Base-by-base conservation (phyloP, 2,797 vertebrate genomes). In the Kryptolebias ocellatus region DNA sequence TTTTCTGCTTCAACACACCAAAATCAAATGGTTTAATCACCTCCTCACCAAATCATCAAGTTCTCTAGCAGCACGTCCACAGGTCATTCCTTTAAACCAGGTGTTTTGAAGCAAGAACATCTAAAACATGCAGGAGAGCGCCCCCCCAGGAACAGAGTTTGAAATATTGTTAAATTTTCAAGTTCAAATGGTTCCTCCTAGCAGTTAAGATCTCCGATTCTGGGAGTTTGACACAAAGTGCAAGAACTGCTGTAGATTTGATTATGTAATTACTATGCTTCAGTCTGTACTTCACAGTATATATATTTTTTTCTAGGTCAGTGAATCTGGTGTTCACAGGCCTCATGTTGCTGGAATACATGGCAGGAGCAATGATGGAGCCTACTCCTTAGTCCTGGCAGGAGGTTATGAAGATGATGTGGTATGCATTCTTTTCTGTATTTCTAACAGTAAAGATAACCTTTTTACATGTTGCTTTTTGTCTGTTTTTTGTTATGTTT, bases 341-440 rank as follows among this genome's bases (percentile, higher is more conserved):
- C 98, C 98, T 4, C 98, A 99, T 0, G 98, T 99, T 1, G 98
- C 98, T 0, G 98, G 98, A 0, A 99, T 99, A 53, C 98, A 99
- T 0, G 98, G 98, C 71, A 92, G 98, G 27, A 98, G 97, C 91
- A 98, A 95, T 0, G 96, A 99, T 0, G 98, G 98, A 0, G 95
- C 98, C 7, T 99, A 95, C 59, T 99, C 98, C 34, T 64, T 99
- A 79, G 98, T 99, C 17, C 92, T 99, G 77, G 96, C 98, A 0
- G 98, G 98, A 60, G 98, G 98, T 16, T 99, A 99, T 9, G 98
- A 99, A 70, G 98, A 99, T n/a, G 98, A 99, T 4, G 95, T 96
- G 84, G 98, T 98, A 86, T 81, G 95, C 31, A 57, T 2, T 39
- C 28, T 28, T 56, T 31, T 27, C 1, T 20, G 14, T 31, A 24